Evolutionary conservation across 2,113 vertebrate species (phyloP).

Genomic region (Brevimyrus niger): DNA sequence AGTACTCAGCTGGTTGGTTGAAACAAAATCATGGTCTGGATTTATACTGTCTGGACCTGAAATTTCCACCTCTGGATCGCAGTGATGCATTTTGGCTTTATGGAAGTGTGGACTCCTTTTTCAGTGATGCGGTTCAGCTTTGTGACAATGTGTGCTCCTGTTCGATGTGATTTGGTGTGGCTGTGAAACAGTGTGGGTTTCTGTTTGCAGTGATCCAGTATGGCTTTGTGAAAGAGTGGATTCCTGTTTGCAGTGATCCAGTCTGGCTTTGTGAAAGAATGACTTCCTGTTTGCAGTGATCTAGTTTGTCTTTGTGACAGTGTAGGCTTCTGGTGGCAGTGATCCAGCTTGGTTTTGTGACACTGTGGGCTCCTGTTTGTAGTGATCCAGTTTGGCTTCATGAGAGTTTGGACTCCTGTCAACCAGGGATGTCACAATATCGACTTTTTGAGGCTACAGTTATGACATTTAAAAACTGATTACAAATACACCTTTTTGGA

Average conservation of each 20-base stretch:
- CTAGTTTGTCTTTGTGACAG: constrained; percentile 70
- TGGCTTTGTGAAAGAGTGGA: constrained; percentile 70
- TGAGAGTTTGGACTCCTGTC: constrained; percentile 64
- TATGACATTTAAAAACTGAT: too few relatives aligned
- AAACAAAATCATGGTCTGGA: too few relatives aligned
- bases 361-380: constrained; percentile 27
- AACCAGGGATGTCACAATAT: too few relatives aligned
- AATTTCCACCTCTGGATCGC: too few relatives aligned
- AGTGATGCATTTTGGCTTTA: background rate
- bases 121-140: constrained; percentile 50
- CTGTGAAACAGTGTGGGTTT: constrained; percentile 67
- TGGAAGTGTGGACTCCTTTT: background rate
- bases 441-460: too few relatives aligned
- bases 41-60: too few relatives aligned
- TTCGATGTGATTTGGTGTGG: constrained; percentile 41
- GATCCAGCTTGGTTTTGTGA: constrained; percentile 69
- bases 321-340: constrained; percentile 69
- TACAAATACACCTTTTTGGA: too few relatives aligned
- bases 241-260: constrained; percentile 74
- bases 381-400: constrained; percentile 86
- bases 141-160: constrained; percentile 85
- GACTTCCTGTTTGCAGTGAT: too few relatives aligned
- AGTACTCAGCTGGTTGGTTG: too few relatives aligned
- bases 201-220: constrained; percentile 68
- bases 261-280: too few relatives aligned